These are phyloP conservation scores for Caenorhabditis sp. DNA, from an alignment of 2,888 invertebrate genomes.

Conservation along the genomic window DNA sequence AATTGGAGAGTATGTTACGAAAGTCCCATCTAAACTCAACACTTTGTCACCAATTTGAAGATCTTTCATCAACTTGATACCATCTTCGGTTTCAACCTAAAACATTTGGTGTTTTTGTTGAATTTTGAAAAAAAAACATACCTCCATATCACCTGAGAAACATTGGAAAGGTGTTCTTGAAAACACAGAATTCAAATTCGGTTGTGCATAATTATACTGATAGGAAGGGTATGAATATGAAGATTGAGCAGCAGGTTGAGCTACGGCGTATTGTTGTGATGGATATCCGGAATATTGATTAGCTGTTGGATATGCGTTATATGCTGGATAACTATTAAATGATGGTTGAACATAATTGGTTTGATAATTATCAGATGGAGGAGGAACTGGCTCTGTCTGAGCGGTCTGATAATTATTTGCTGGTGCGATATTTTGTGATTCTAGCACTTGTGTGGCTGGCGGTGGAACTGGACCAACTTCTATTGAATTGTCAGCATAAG, in stretches of 20 bases:
- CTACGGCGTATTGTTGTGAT: constrained; percentile 35
- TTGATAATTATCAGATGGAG: constrained; percentile 3
- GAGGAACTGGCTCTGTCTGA: constrained; percentile 4
- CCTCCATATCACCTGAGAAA: constrained; percentile 66
- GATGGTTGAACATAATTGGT: constrained; percentile 6
- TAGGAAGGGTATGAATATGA: constrained; percentile 24
- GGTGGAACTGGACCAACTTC: constrained; percentile 39
- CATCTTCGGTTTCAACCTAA: constrained; percentile 54
- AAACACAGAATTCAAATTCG: constrained; percentile 53
- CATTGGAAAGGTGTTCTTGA: constrained; percentile 57
- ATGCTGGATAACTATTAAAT: constrained; percentile 19
- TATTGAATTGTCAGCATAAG: constrained; percentile 36
- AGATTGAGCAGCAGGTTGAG: constrained; percentile 36
- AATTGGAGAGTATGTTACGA: constrained; percentile 66
- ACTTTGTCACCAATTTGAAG: constrained; percentile 64
- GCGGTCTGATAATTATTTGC: constrained; percentile 5
- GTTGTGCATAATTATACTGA: constrained; percentile 26
- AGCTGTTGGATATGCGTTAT: constrained; percentile 10
- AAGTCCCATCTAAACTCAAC: constrained; percentile 62
- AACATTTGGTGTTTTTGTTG: too few relatives aligned
- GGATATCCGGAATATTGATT: constrained; percentile 37
- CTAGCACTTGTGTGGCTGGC: constrained; percentile 21
- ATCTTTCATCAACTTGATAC: constrained; percentile 61
- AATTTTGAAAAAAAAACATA: constrained; percentile 13
- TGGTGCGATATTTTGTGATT: constrained; percentile 44